Evolutionary conservation across 2,113 vertebrate species (phyloP), one percentile per base, ranked within the genome.

Genomic region (Macrotis lagotis): DNA sequence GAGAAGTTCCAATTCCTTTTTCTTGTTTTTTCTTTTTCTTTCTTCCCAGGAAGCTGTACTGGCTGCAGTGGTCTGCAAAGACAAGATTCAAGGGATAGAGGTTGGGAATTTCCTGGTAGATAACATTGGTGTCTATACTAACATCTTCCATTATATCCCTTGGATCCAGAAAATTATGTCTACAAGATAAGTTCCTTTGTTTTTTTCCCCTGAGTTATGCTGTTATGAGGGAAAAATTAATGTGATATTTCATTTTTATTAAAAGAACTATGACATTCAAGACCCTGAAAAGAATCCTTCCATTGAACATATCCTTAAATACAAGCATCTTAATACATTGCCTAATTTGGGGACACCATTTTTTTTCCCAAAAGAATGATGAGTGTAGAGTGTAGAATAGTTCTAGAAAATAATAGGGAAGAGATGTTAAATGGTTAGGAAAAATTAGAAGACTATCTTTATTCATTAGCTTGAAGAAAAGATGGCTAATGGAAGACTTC

Each of bases 31-130:
- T 44, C 44, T 50, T 55, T 91, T 44, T 44, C 66, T 74, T 44
- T 74, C 31, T 74, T 74, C n/a, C 24, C 50, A 98, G 97, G 97
- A 98, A 50, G 96, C 97, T 59, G 96, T 96, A 0, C 95, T 98
- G 0, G 97, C 97, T 55, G 96, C 97, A 3, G 97, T 97, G 51
- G 95, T 98, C 95, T 98, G 97, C 93, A 97, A 96, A 89, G 88
- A 96, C 51, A 97, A 97, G 93, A 96, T 98, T 59, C 97, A 98
- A 44, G 97, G 97, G 11, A 97, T 97, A 0, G 97, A 98, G 48
- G 97, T 97, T 0, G 97, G 97, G 49, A 91, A 97, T 24, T 98
- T 98, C 96, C 97, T 97, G 97, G 97, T 96, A 48, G 97, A 96
- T 0, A 96, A 98, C 1, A 97, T 98, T 0, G 97, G 97, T 51